These are phyloP conservation scores for Otolemur garnettii DNA, from an alignment of 2,113 vertebrate genomes.

Conservation along the genomic window DNA sequence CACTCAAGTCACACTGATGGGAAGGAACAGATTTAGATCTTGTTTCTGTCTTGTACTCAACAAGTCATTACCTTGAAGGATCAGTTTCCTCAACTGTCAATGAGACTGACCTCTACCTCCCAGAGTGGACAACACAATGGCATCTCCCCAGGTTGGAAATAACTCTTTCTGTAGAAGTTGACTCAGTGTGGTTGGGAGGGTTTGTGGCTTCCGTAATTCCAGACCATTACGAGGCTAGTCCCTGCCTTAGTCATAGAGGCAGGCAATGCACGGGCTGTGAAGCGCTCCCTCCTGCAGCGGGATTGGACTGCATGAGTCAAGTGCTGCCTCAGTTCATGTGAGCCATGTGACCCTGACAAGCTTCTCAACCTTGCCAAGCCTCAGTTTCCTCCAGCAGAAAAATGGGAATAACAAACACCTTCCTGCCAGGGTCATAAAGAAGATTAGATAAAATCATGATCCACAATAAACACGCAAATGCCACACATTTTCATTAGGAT, in stretches of 20 bases:
- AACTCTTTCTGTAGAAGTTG: background rate
- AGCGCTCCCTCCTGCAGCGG: background rate
- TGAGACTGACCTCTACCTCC: too few relatives aligned
- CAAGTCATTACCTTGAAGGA: background rate
- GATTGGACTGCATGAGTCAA: rapidly evolving
- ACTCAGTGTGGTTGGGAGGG: rapidly evolving
- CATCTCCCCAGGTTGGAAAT: background rate
- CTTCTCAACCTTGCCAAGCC: background rate
- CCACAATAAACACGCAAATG: rapidly evolving
- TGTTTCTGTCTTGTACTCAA: too few relatives aligned
- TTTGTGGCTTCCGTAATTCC: background rate
- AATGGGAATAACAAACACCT: background rate
- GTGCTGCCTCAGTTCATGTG: rapidly evolving
- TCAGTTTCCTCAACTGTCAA: rapidly evolving
- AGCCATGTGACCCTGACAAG: background rate
- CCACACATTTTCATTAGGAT: background rate
- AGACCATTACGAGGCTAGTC: background rate
- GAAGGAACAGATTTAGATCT: background rate
- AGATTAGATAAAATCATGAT: background rate
- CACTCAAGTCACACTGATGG: background rate
- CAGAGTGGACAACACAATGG: rapidly evolving
- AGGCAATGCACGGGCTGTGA: rapidly evolving
- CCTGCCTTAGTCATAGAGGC: rapidly evolving
- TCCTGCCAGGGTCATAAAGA: rapidly evolving
- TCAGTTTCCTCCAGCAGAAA: background rate